Percentiles rank a stretch among this genome's conserved stretches.
phyloP scores from a whole-genome alignment of 2,797 vertebrate genomes.

The Apogon hyalosoma region DNA sequence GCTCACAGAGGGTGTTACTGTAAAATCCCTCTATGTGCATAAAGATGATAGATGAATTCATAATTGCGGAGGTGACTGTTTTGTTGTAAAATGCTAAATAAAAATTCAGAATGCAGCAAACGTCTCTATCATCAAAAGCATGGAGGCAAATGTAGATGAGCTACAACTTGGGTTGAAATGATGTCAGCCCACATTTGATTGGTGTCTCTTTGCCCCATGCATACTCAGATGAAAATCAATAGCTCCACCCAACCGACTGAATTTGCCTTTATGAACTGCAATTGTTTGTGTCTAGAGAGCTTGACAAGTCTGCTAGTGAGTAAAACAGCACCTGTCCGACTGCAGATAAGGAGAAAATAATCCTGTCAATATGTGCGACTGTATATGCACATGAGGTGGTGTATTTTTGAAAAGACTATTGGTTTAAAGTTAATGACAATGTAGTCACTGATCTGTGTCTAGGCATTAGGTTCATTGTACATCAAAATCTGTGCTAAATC shows the following conservation, averaged over 20 bases:
- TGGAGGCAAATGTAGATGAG: conserved; percentile 26
- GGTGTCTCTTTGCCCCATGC: conserved; percentile 64
- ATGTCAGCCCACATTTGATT: conserved; percentile 68
- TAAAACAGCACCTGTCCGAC: conserved; percentile 46
- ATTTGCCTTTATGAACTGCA: conserved; percentile 70
- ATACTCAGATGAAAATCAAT: conserved; percentile 75
- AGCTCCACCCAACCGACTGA: conserved; percentile 64
- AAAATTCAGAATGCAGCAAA: conserved; percentile 47
- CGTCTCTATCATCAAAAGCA: conserved; percentile 42
- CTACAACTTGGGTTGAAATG: conserved; percentile 44
- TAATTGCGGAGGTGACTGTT: conserved; percentile 40
- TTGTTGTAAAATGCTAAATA: conserved; percentile 44
- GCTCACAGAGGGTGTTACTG: conserved; percentile 28
- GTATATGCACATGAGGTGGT: conserved; percentile 21
- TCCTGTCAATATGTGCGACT: conserved; percentile 40
- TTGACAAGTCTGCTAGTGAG: conserved; percentile 47
- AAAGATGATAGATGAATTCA: conserved; percentile 19
- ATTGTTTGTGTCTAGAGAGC: conserved; percentile 65
- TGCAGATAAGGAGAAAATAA: conserved; percentile 59
- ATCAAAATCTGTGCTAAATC: conserved; percentile 51
- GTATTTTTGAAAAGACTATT: conserved; percentile 31
- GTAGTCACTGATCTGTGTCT: conserved; percentile 64
- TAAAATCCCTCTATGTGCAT: conserved; percentile 37
- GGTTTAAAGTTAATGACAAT: conserved; percentile 49
- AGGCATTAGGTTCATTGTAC: conserved; percentile 48